Conservation (phyloP, 2,113 vertebrate species). For the Notothenia rossii region DNA sequence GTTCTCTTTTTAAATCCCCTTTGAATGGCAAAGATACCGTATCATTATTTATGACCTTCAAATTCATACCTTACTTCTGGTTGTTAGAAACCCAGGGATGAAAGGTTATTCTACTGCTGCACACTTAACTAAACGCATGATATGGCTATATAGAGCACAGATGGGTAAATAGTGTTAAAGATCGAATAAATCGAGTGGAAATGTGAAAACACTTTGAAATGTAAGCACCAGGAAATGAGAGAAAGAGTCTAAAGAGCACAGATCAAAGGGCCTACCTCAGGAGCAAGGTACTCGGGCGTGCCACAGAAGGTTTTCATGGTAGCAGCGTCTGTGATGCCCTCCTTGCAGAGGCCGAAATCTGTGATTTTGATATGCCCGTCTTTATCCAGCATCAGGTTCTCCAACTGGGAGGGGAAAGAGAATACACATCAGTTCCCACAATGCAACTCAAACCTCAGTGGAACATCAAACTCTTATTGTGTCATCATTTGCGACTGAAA, state of each 20-base stretch:
- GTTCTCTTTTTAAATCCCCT: neutral
- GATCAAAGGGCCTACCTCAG: slow-evolving; percentile 86
- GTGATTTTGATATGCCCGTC: slow-evolving; percentile 99
- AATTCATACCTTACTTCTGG: neutral
- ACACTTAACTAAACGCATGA: neutral
- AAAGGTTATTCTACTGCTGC: neutral
- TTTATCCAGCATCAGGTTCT: slow-evolving; percentile 99
- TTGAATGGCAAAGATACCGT: neutral
- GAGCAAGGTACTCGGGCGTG: slow-evolving; percentile 96
- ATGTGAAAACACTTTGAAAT: neutral
- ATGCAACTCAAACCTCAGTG: neutral
- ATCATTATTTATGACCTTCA: neutral
- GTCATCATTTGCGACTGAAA: neutral
- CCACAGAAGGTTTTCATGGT: slow-evolving; percentile 99
- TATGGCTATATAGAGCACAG: neutral
- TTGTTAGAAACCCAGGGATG: neutral
- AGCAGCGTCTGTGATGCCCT: slow-evolving; percentile 98
- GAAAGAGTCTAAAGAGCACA: too few species aligned
- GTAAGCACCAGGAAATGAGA: too few species aligned
- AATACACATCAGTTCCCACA: slow-evolving; percentile 16
- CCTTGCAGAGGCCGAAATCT: slow-evolving; percentile 98
- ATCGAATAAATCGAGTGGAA: slow-evolving; percentile 2
- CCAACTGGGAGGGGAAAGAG: slow-evolving; percentile 85
- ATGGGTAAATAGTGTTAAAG: neutral
- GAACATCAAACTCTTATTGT: too few species aligned